A percentile compares a stretch with the other conserved stretches of the same genome.
These are phyloP conservation scores for Tauraco erythrolophus DNA, from an alignment of 2,113 vertebrate genomes.

Conservation along the genomic window DNA sequence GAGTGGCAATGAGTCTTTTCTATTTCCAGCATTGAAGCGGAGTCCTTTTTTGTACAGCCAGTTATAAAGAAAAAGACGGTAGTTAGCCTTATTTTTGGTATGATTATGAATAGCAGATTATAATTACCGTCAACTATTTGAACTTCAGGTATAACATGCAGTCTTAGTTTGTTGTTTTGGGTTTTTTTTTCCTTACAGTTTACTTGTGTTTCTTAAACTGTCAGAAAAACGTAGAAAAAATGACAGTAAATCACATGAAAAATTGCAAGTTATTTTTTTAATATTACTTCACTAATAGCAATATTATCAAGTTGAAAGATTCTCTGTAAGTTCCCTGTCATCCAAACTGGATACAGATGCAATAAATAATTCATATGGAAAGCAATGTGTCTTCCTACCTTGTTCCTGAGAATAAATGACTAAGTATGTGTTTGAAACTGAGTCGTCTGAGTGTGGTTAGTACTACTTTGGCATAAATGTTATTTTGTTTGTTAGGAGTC, in stretches of 20 bases:
- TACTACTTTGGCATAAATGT: neutral
- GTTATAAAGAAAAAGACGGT: neutral
- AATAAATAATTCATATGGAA: neutral
- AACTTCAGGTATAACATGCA: accelerated
- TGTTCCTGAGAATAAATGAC: neutral
- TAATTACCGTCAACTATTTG: neutral
- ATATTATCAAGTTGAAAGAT: neutral
- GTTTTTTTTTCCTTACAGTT: neutral
- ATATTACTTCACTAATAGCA: neutral
- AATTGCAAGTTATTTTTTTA: neutral
- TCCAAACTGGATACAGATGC: neutral
- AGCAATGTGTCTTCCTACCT: neutral
- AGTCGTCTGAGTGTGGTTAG: neutral
- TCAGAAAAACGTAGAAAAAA: neutral
- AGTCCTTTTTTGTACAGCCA: neutral
- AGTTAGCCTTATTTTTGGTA: neutral
- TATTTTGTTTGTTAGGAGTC: neutral
- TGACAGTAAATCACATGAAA: neutral
- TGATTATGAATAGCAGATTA: neutral
- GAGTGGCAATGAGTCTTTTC: neutral
- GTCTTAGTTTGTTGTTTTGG: neutral
- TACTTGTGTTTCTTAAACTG: neutral
- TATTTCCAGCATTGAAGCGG: neutral
- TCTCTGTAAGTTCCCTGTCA: neutral
- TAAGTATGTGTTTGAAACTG: neutral